phyloP scores from a whole-genome alignment of 2,888 invertebrate species.

The Aphelenchoides bicaudatus region DNA sequence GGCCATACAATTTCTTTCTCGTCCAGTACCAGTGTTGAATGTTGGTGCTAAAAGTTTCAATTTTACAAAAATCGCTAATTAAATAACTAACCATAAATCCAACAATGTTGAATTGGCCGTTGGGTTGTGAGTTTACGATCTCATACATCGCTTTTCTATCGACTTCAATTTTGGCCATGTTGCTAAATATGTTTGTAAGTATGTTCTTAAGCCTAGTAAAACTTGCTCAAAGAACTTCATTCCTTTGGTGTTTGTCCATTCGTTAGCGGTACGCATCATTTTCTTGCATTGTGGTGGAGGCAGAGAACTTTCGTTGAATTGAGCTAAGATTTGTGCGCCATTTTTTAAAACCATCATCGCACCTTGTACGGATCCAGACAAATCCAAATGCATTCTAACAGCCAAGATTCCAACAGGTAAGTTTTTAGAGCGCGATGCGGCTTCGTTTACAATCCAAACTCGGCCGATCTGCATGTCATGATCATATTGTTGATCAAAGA shows the following conservation, averaged over 20 bases:
- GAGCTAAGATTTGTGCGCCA: conserved; percentile 24
- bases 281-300: conserved; percentile 29
- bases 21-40: conserved; percentile 36
- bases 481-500: too few relatives aligned
- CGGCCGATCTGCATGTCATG: too few relatives aligned
- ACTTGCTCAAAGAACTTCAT: conserved; percentile 23
- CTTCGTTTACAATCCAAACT: conserved; percentile 55
- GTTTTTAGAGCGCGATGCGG: conserved; percentile 46
- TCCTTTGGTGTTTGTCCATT: conserved; percentile 33
- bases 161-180: conserved; percentile 31
- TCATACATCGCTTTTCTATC: conserved; percentile 41
- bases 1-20: conserved; percentile 48
- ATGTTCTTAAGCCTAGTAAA: conserved; percentile 21
- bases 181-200: conserved; percentile 26
- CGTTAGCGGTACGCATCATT: conserved; percentile 21
- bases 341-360: conserved; percentile 39
- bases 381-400: conserved; percentile 41
- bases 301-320: conserved; percentile 22
- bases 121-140: conserved; percentile 31
- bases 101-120: conserved; percentile 21
- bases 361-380: conserved; percentile 42
- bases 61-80: conserved; percentile 64
- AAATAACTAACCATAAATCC: conserved; percentile 25
- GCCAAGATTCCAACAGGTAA: conserved; percentile 46
- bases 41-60: conserved; percentile 26